phyloP scores from a whole-genome alignment of 1,140 invertebrate species.

The Macrostomum lignano region DNA sequence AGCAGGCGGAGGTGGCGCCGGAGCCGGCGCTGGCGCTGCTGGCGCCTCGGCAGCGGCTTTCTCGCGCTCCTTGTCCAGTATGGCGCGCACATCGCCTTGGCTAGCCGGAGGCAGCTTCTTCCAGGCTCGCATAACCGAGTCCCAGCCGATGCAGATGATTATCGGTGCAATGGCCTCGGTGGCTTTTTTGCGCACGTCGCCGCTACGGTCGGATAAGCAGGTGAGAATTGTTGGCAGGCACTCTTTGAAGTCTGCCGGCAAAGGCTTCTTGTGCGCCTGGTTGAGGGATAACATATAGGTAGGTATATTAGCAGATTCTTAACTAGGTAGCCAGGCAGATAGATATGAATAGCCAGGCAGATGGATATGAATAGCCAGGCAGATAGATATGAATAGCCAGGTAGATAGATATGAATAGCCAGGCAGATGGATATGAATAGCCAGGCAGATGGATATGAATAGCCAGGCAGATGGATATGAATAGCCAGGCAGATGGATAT shows the following conservation, averaged over 20 bases:
- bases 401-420: too few relatives aligned
- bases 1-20: slow-evolving; percentile 8
- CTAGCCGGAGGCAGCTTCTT: slow-evolving; percentile 35
- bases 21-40: too few relatives aligned
- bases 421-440: too few relatives aligned
- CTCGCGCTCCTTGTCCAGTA: slow-evolving; percentile 7
- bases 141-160: slow-evolving; percentile 68
- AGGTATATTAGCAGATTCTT: too few relatives aligned
- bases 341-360: too few relatives aligned
- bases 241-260: slow-evolving; percentile 46
- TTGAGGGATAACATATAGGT: too few relatives aligned
- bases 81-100: slow-evolving; percentile 1
- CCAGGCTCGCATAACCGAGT: slow-evolving; percentile 43
- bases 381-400: too few relatives aligned
- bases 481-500: too few relatives aligned
- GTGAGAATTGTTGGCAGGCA: slow-evolving; percentile 50
- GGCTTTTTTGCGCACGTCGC: slow-evolving; percentile 59
- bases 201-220: slow-evolving; percentile 60
- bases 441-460: too few relatives aligned
- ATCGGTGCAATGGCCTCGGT: slow-evolving; percentile 58
- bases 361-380: too few relatives aligned
- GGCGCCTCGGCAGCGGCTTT: slow-evolving; percentile 14
- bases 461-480: too few relatives aligned
- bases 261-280: slow-evolving; percentile 32
- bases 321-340: too few relatives aligned